Base-by-base conservation (phyloP, 37 sponge, comb jelly and placozoan genomes). In the Bolinopsis microptera region DNA sequence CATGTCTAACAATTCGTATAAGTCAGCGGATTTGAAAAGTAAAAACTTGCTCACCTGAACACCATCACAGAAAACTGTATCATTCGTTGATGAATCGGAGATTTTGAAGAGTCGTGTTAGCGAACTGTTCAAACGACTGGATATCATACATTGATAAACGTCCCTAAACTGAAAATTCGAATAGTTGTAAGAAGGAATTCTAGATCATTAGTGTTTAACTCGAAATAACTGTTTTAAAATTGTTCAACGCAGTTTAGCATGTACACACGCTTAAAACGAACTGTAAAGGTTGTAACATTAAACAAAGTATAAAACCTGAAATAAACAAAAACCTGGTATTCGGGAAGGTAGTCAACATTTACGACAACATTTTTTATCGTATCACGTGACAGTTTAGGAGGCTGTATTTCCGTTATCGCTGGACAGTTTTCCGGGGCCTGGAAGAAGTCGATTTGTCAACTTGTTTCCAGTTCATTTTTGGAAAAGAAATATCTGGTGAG, bases 1-100 rank as follows among this genome's bases (percentile, higher is more conserved):
- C n/a, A n/a, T n/a, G n/a, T n/a, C n/a, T n/a, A n/a, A n/a, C n/a
- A n/a, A n/a, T n/a, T n/a, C n/a, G n/a, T n/a, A n/a, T n/a, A n/a
- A n/a, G n/a, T n/a, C n/a, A n/a, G n/a, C n/a, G n/a, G n/a, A n/a
- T n/a, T n/a, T n/a, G n/a, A n/a, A n/a, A n/a, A n/a, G n/a, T n/a
- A n/a, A n/a, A n/a, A n/a, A n/a, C n/a, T 23, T 86, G 25, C 90
- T 39, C 25, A 86, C 90, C 90, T 40, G 36, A 27, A 86, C 90
- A 24, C 36, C 61, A 5, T 86, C 36, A 39, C 90, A 86, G 61
- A 39, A 41, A 2, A 86, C 39, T 0, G 90, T 33, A 18, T 35
- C 21, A 30, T 86, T 86, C 0, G 40, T 86, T 23, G 90, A 86
- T 8, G 90, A 25, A 0, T 77, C 30, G 23, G 83, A 38, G 41